Percentiles rank a stretch among this genome's conserved stretches.
phyloP scores from a whole-genome alignment of 2,113 vertebrate genomes.

The Caloenas nicobarica region DNA sequence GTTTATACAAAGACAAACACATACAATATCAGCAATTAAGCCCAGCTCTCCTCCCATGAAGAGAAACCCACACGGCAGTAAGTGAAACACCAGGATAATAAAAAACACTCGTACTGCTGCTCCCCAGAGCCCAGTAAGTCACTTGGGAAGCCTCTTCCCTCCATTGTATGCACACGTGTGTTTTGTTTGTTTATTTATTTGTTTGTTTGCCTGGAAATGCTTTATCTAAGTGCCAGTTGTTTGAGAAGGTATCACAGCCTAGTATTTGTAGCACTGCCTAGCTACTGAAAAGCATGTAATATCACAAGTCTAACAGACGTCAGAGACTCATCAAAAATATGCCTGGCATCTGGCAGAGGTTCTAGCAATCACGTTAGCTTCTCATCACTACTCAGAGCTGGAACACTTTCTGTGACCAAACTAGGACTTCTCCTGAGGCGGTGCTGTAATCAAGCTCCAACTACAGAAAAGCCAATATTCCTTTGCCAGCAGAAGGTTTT shows the following conservation, averaged over 20 bases:
- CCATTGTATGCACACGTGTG: background rate
- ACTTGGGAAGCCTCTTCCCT: background rate
- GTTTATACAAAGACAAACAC: background rate
- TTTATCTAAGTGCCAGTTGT: background rate
- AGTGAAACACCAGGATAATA: background rate
- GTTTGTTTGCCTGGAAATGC: constrained; percentile 15
- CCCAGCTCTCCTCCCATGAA: background rate
- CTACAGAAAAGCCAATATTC: background rate
- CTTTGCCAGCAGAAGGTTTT: background rate
- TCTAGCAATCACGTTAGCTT: background rate
- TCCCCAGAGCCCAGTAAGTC: constrained; percentile 3
- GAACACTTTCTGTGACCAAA: background rate
- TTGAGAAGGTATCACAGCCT: background rate
- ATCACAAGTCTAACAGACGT: background rate
- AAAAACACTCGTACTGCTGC: background rate
- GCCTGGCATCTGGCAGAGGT: background rate
- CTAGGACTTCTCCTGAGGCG: background rate
- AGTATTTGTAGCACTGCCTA: background rate
- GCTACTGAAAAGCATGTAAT: background rate
- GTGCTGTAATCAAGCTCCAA: background rate
- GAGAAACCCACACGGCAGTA: background rate
- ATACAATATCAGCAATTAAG: background rate
- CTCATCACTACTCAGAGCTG: background rate
- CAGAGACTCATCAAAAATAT: constrained; percentile 5
- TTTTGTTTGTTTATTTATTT: background rate